phyloP scores from a whole-genome alignment of 2,113 vertebrate genomes.

The Aptenodytes forsteri region DNA sequence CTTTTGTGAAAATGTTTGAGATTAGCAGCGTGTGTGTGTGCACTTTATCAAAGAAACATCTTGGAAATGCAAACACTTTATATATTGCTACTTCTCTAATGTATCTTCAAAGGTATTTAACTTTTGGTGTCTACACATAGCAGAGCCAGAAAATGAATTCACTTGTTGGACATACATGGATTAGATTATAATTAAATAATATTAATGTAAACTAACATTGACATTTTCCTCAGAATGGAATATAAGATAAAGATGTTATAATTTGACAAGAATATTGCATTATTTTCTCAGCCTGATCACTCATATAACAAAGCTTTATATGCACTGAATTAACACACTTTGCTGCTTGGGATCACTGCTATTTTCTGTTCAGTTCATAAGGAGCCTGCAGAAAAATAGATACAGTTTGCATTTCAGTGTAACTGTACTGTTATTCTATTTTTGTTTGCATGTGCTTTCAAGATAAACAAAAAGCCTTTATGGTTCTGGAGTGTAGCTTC shows the following conservation, averaged over 20 bases:
- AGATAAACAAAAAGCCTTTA: neutral
- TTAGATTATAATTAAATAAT: neutral
- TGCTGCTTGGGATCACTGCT: neutral
- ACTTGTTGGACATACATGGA: neutral
- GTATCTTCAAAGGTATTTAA: neutral
- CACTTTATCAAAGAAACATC: neutral
- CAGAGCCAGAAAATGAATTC: neutral
- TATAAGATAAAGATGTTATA: neutral
- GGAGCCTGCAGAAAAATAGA: neutral
- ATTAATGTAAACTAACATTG: neutral
- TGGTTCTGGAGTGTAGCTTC: neutral
- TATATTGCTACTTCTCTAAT: neutral
- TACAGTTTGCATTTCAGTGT: neutral
- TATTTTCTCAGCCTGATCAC: neutral
- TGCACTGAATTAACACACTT: neutral
- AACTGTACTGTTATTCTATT: neutral
- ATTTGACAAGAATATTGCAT: neutral
- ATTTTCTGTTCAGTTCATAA: neutral
- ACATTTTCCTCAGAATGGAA: neutral
- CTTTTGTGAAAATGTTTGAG: neutral
- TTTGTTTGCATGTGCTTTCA: neutral
- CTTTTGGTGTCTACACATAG: neutral
- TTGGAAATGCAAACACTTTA: neutral
- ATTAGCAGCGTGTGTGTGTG: neutral
- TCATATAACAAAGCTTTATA: neutral